Percentiles rank a stretch among this genome's conserved stretches.
Conservation (phyloP, 2,113 vertebrate genomes). For the Daphoenositta chrysoptera region DNA sequence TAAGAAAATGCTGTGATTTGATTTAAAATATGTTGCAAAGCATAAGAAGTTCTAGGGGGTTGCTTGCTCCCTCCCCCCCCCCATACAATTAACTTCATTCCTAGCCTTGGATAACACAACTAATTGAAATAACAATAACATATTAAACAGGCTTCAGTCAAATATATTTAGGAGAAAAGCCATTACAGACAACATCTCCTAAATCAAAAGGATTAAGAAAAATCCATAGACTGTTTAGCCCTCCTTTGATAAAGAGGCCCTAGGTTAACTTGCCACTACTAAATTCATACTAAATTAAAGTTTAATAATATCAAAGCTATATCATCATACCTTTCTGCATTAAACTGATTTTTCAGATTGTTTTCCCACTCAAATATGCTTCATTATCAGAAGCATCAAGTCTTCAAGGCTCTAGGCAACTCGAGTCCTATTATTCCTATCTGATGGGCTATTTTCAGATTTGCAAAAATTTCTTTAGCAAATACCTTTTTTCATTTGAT, state of each 20-base stretch:
- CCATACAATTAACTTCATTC: background rate
- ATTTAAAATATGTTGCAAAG: background rate
- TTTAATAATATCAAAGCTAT: background rate
- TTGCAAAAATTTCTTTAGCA: background rate
- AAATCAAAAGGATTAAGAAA: background rate
- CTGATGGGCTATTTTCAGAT: background rate
- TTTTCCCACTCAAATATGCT: background rate
- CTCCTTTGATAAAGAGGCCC: background rate
- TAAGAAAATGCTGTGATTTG: background rate
- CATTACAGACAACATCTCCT: background rate
- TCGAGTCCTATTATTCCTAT: background rate
- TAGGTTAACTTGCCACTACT: background rate
- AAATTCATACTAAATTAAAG: background rate
- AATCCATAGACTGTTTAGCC: background rate
- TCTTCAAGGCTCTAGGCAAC: background rate
- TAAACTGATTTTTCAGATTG: background rate
- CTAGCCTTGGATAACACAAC: background rate
- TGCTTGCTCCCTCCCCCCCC: background rate
- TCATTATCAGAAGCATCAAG: background rate
- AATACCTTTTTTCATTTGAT: background rate
- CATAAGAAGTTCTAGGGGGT: background rate
- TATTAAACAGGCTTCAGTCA: background rate
- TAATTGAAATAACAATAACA: background rate
- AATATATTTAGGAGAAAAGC: background rate
- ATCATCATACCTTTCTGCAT: background rate